Base-by-base conservation (phyloP, 2,888 invertebrate genomes). In the Nyleta sp. region DNA sequence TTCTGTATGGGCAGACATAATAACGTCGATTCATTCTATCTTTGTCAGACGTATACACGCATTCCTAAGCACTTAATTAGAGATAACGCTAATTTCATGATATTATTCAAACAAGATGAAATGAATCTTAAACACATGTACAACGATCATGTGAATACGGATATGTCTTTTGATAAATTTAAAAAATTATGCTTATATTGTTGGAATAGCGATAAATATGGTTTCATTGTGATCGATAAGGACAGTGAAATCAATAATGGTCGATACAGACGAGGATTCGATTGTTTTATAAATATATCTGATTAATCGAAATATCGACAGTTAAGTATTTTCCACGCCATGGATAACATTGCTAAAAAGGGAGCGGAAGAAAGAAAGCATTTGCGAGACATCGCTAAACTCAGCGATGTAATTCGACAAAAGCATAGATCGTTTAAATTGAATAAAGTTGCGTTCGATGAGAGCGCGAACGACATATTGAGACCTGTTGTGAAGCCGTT, bases 1-100 rank as follows among this genome's bases (percentile, higher is more conserved):
- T 84, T 82, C 44, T 74, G 80, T 11, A 81, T 78, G 67, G 82
- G 84, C 0, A 48, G 83, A 53, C 82, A 85, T 42, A 68, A 68
- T 22, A 55, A 60, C 24, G 83, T 90, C n/a, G 89, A 90, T 68
- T 7, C 17, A 11, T 53, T 55, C 7, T 90, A 88, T 84, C 18
- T 79, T 2, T 67, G 64, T 72, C 81, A 82, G 86, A 89, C 83
- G 64, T 83, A 78, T 53, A 57, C 75, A 2, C 78, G 42, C n/a
- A 62, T 70, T 7, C 53, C 77, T 11, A 67, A 80, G 73, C 68
- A 70, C 17, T 15, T 50, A n/a, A 57, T 72, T 7, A 35, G 59
- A 10, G 67, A 78, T 33, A 78, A 78, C 42, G 35, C 59, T 5
- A 72, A 72, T 18, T 44, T 67, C 15, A 13, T 65, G 11, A 24